Conservation (phyloP, 2,888 invertebrate species). For the Platycheirus albimanus region DNA sequence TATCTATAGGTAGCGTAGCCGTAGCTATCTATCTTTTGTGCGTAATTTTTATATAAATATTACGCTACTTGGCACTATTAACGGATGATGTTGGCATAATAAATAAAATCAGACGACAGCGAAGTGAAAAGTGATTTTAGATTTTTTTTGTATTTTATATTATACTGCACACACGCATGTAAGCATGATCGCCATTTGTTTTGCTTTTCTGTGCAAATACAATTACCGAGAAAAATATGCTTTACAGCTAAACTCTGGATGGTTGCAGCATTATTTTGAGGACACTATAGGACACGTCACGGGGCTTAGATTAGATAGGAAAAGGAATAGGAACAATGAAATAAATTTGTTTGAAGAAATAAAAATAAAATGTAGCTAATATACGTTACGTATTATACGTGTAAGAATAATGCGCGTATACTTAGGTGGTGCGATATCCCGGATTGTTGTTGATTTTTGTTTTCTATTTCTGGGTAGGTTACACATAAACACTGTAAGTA, state of each 20-base stretch:
- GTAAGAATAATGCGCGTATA: no score
- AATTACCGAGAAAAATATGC: constrained; percentile 25
- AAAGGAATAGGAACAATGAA: constrained; percentile 36
- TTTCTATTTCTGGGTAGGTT: no score
- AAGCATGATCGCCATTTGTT: constrained; percentile 71
- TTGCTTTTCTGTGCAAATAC: constrained; percentile 42
- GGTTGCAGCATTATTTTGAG: constrained; percentile 43
- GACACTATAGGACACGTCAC: no score
- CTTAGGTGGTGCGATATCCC: neutral
- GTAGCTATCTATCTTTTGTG: constrained; percentile 61
- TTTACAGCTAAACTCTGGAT: neutral
- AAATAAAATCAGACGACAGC: constrained; percentile 59
- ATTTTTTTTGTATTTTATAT: no score
- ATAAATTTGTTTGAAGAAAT: constrained; percentile 58
- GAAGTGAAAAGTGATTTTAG: constrained; percentile 49
- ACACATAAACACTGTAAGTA: no score
- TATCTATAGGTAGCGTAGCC: neutral
- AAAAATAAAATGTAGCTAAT: constrained; percentile 10
- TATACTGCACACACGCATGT: constrained; percentile 55
- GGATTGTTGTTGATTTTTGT: neutral
- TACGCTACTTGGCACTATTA: constrained; percentile 70
- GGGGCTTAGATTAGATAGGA: constrained; percentile 22
- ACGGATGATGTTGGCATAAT: constrained; percentile 72
- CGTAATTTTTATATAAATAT: constrained; percentile 70
- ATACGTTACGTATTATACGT: no score